phyloP scores from a whole-genome alignment of 2,113 vertebrate genomes.

The Elephas maximus region DNA sequence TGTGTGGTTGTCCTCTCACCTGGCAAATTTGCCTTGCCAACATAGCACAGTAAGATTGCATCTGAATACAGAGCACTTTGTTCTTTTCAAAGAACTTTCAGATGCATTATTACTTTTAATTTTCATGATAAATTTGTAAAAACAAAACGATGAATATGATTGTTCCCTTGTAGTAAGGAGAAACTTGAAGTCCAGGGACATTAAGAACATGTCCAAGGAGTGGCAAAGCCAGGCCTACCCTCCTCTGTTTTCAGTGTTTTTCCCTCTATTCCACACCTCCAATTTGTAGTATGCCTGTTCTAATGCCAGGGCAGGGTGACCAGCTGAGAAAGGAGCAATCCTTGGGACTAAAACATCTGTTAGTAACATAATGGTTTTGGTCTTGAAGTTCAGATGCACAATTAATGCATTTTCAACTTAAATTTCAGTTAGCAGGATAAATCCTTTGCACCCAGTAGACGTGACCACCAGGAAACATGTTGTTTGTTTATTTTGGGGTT shows the following conservation, averaged over 20 bases:
- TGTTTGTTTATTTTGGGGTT: not conserved
- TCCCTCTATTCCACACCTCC: not conserved
- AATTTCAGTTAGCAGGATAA: not conserved
- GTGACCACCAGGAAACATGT: not conserved
- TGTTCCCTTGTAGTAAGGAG: not conserved
- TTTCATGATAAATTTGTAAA: not conserved
- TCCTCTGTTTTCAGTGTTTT: not conserved
- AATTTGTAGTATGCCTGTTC: not conserved
- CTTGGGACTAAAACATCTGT: not conserved
- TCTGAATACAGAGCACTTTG: not conserved
- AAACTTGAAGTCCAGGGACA: not conserved
- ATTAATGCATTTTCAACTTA: not conserved
- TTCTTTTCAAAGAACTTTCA: constrained; percentile 35
- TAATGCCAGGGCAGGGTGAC: not conserved
- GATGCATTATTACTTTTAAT: not conserved
- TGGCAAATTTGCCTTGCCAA: constrained; percentile 19
- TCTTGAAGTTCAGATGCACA: constrained; percentile 5
- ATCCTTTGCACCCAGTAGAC: not conserved
- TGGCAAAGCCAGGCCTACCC: not conserved
- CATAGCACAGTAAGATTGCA: not conserved
- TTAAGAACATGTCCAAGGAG: not conserved
- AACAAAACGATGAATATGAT: not conserved
- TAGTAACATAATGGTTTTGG: not conserved
- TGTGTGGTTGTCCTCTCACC: not conserved
- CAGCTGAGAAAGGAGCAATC: not conserved